These are phyloP conservation scores for Caenorhabditis doughertyi DNA, from an alignment of 2,888 invertebrate species.

Conservation along the genomic window DNA sequence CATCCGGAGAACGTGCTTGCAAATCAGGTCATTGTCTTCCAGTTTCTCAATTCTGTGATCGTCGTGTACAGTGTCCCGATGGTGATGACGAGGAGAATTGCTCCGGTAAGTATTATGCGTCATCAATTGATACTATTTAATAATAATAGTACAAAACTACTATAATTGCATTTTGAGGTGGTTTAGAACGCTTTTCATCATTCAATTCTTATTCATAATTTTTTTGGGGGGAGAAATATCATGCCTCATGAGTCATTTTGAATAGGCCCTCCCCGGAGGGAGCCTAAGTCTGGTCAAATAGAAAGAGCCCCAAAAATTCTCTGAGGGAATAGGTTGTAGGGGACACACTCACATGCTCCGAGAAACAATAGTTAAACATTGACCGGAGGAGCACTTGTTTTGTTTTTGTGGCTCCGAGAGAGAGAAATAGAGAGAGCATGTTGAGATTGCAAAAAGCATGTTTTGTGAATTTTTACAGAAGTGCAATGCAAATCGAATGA, in stretches of 20 bases:
- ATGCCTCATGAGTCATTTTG: not conserved
- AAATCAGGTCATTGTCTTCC: slow-evolving; percentile 77
- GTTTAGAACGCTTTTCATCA: not conserved
- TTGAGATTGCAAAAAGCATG: not conserved
- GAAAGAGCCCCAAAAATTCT: too few species aligned
- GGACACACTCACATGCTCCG: not conserved
- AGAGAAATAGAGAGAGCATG: not conserved
- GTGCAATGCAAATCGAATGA: slow-evolving; percentile 74
- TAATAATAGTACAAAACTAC: not conserved
- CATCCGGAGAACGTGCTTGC: slow-evolving; percentile 74
- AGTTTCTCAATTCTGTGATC: slow-evolving; percentile 74
- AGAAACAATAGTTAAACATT: slow-evolving; percentile 62
- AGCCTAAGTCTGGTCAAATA: not conserved
- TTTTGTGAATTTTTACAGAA: slow-evolving; percentile 59
- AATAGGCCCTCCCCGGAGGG: too few species aligned
- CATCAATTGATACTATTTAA: not conserved
- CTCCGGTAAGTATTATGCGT: slow-evolving; percentile 62
- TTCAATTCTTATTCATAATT: not conserved
- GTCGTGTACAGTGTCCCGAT: slow-evolving; percentile 75
- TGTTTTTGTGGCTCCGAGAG: slow-evolving; percentile 29
- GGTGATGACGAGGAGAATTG: slow-evolving; percentile 76
- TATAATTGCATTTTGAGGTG: slow-evolving; percentile 15
- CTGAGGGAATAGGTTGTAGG: not conserved
- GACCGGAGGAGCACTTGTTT: slow-evolving; percentile 24
- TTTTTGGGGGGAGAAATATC: not conserved